Percentiles rank a stretch among this genome's conserved stretches.
These are phyloP conservation scores for Cydia amplana DNA, from an alignment of 1,140 invertebrate genomes.

Conservation along the genomic window DNA sequence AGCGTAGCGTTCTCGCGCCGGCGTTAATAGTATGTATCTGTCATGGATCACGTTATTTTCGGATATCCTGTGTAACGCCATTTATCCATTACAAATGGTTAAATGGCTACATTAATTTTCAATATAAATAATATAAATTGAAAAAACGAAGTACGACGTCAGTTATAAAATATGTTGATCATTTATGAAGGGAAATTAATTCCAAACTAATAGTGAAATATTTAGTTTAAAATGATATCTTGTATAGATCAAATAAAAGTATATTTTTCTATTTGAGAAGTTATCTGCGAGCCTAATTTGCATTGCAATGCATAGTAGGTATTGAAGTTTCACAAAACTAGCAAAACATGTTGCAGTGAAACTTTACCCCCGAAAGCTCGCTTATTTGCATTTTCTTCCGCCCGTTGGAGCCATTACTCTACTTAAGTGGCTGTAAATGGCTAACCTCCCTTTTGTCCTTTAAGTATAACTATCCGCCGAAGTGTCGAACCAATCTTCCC, in stretches of 20 bases:
- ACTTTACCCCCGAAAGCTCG: too few relatives aligned
- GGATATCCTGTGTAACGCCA: slow-evolving; percentile 16
- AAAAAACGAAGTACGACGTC: not conserved
- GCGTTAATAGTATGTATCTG: slow-evolving; percentile 21
- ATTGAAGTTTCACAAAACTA: too few relatives aligned
- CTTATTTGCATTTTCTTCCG: not conserved
- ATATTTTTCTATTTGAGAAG: too few relatives aligned
- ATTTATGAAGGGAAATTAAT: not conserved
- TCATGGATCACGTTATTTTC: slow-evolving; percentile 20
- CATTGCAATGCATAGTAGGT: too few relatives aligned
- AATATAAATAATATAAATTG: not conserved
- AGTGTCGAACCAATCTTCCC: not conserved
- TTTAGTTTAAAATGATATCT: not conserved
- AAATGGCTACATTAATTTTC: not conserved
- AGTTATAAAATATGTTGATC: not conserved
- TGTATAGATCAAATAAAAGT: too few relatives aligned
- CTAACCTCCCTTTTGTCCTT: not conserved
- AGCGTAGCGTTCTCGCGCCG: slow-evolving; percentile 1
- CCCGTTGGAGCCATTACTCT: not conserved
- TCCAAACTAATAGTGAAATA: not conserved
- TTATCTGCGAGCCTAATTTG: too few relatives aligned
- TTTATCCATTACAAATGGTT: not conserved
- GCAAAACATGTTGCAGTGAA: too few relatives aligned
- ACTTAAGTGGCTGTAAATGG: not conserved
- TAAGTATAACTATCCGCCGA: not conserved